Evolutionary conservation across 1,140 invertebrate genomes (phyloP).

Genomic region (Cherax quadricarinatus): DNA sequence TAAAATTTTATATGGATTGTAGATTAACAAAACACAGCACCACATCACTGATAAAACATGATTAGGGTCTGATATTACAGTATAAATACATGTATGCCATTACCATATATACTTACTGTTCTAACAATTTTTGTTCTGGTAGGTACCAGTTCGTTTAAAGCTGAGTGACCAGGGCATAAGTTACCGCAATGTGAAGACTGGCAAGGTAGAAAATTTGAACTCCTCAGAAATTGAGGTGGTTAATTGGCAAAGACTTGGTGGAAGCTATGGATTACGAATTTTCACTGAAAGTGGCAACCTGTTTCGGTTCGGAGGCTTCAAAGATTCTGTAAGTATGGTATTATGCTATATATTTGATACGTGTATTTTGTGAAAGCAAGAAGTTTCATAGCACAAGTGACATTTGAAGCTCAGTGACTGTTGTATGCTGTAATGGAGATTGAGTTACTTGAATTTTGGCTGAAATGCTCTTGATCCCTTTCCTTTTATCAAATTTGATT

Average conservation of each 20-base stretch:
- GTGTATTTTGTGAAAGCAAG: background rate
- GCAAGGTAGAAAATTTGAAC: constrained; percentile 95
- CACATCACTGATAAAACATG: too few relatives aligned
- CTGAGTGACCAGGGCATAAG: constrained; percentile 93
- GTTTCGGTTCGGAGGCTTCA: constrained; percentile 95
- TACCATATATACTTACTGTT: too few relatives aligned
- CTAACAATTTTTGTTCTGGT: background rate
- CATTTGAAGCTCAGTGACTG: too few relatives aligned
- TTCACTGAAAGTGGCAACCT: constrained; percentile 94
- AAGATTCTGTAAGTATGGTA: constrained; percentile 85
- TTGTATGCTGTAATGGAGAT: too few relatives aligned
- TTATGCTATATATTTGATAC: background rate
- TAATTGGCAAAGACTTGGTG: constrained; percentile 94
- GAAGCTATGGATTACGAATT: constrained; percentile 91
- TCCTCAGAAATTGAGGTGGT: constrained; percentile 91
- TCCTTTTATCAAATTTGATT: too few relatives aligned
- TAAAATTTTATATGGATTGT: too few relatives aligned
- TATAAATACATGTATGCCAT: too few relatives aligned
- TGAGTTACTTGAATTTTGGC: too few relatives aligned
- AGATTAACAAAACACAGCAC: too few relatives aligned
- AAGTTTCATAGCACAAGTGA: too few relatives aligned
- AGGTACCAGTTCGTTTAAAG: constrained; percentile 86
- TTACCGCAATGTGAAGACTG: constrained; percentile 97
- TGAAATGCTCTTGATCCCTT: too few relatives aligned
- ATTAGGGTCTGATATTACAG: too few relatives aligned